Evolutionary conservation across 1,140 invertebrate species (phyloP).

Genomic region (Trichomalopsis sarcophagae): DNA sequence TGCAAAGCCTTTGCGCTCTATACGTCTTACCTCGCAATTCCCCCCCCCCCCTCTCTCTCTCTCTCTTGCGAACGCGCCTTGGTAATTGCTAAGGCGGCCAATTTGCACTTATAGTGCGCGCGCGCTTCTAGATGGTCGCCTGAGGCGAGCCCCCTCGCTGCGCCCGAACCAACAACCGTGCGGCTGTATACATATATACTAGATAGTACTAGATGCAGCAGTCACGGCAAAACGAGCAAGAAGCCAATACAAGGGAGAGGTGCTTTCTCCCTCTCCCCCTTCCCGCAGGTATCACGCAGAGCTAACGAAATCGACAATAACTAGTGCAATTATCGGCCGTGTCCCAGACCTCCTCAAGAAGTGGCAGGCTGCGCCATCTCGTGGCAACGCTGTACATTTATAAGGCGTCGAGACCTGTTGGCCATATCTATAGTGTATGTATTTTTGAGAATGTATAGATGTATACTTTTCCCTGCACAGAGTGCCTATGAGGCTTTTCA

Average conservation of each 20-base stretch:
- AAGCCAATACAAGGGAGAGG: not conserved
- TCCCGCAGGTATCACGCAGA: not conserved
- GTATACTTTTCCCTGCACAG: not conserved
- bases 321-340: slow-evolving; percentile 32
- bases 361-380: not conserved
- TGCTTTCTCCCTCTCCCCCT: not conserved
- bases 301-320: slow-evolving; percentile 35
- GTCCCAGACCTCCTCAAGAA: not conserved
- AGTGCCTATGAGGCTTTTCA: not conserved
- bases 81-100: slow-evolving; percentile 47
- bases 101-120: slow-evolving; percentile 45
- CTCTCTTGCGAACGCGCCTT: not conserved
- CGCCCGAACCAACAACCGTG: not conserved
- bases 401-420: no score
- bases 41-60: not conserved
- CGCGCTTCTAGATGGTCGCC: not conserved
- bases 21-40: not conserved
- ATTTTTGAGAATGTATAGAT: no score
- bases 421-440: no score
- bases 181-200: not conserved
- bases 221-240: slow-evolving; percentile 18
- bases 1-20: not conserved
- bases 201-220: not conserved
- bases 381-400: not conserved
- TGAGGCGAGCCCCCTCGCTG: not conserved